Evolutionary conservation across 2,888 invertebrate species (phyloP).

Genomic region (Agapostemon virescens): DNA sequence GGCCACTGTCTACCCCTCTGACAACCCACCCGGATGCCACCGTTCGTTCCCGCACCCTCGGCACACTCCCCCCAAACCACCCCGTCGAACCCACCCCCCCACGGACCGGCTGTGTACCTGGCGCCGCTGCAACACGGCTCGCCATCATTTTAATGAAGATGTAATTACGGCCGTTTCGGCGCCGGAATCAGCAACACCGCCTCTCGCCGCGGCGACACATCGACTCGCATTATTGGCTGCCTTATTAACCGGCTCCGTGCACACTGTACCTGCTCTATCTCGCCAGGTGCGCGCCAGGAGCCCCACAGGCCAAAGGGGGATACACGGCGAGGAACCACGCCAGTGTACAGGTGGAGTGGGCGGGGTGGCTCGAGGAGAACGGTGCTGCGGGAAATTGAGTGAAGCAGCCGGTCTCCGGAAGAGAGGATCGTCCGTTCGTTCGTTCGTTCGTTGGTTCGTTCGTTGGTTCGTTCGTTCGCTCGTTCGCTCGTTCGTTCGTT

Average conservation of each 20-base stretch:
- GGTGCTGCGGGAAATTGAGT: slow-evolving; percentile 44
- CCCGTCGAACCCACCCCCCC: slow-evolving; percentile 7
- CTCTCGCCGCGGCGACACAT: slow-evolving; percentile 61
- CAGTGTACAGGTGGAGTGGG: not conserved
- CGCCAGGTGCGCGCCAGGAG: slow-evolving; percentile 38
- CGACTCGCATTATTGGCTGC: slow-evolving; percentile 75
- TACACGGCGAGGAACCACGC: not conserved
- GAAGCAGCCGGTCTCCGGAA: slow-evolving; percentile 33
- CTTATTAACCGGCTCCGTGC: slow-evolving; percentile 72
- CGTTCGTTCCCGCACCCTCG: not conserved
- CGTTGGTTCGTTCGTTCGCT: not conserved
- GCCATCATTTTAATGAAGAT: slow-evolving; percentile 79
- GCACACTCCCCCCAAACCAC: not conserved
- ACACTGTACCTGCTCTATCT: slow-evolving; percentile 36
- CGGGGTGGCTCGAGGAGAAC: not conserved
- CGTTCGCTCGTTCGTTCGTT: not conserved
- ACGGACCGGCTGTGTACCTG: slow-evolving; percentile 45
- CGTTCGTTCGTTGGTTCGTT: not conserved
- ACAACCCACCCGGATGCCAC: slow-evolving; percentile 18
- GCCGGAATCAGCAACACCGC: slow-evolving; percentile 73
- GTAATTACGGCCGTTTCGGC: slow-evolving; percentile 78
- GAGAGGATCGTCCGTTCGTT: not conserved
- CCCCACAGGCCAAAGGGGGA: not conserved
- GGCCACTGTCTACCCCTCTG: not conserved
- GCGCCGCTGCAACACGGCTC: slow-evolving; percentile 68